Base-by-base conservation (phyloP, 2,888 invertebrate genomes). In the Geophilus truncorum region DNA sequence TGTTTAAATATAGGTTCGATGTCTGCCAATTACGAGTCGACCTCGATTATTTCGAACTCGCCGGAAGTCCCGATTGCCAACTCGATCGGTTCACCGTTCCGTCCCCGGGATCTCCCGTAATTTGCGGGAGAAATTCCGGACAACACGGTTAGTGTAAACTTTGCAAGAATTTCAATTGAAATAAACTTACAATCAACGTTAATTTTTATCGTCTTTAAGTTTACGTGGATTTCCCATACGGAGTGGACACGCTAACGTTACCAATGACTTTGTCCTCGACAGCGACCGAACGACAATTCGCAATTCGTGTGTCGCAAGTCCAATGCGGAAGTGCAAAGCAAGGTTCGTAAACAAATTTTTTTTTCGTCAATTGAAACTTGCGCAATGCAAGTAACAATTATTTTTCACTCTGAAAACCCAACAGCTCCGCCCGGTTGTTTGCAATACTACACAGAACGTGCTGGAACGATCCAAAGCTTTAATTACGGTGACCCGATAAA, bases 401-500 rank as follows among this genome's bases (percentile, higher is more conserved):
- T 51, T 51, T 34, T 34, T 34, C 5, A 34, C 9, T 34, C 9
- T 40, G 15, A 40, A 40, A 40, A 40, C 9, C 3, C 9, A 40
- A n/a, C 36, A 79, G 79, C 79, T 0, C 79, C 79, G 1, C 21
- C 62, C 18, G 79, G 79, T 28, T 79, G 79, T 30, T 30, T 79
- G 10, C 79, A 79, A 36, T 79, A 79, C 23, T 79, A 79, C 62
- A 79, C 79, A 5, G 57, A 62, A 28, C 23, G 79, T 9, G 23
- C 79, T 30, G 79, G 79, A 62, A 62, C 36, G 6, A 62, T 79
- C 10, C 62, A 79, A 30, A 79, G 57, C 36, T 79, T 79, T 32
- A 79, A 79, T 25, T 79, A 79, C 18, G 79, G 79, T 30, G 79
- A 79, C 21, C 79, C 79, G n/a, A 10, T 79, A 18, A 79, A 79